A percentile compares a stretch with the other conserved stretches of the same genome.
phyloP scores from a whole-genome alignment of 2,113 vertebrate genomes.

The Lampris megalopsis region DNA sequence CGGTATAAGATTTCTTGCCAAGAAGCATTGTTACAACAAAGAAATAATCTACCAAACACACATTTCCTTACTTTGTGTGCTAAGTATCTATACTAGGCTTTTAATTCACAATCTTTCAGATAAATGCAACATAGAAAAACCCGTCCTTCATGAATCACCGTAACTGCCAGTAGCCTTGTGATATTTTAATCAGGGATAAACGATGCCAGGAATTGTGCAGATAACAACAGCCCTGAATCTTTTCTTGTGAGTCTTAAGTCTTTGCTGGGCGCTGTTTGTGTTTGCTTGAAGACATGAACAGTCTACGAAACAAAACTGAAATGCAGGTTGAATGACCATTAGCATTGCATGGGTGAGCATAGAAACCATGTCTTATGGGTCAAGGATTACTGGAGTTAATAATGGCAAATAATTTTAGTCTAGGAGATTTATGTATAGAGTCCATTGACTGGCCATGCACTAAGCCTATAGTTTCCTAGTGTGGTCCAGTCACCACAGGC shows the following conservation, averaged over 20 bases:
- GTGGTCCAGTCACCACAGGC: conserved; percentile 28
- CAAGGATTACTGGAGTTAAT: conserved; percentile 16
- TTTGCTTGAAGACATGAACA: conserved; percentile 27
- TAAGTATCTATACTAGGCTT: too few relatives aligned
- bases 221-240: conserved; percentile 16
- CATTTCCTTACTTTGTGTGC: too few relatives aligned
- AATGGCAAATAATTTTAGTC: neutral
- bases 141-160: too few relatives aligned
- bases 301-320: neutral
- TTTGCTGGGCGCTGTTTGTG: conserved; percentile 1
- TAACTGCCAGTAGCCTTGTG: too few relatives aligned
- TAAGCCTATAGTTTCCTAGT: neutral
- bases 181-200: too few relatives aligned
- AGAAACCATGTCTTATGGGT: conserved; percentile 17
- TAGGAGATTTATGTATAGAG: conserved; percentile 20
- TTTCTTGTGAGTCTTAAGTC: conserved; percentile 4
- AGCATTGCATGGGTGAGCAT: conserved; percentile 10
- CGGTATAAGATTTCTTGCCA: too few relatives aligned
- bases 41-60: too few relatives aligned
- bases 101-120: too few relatives aligned
- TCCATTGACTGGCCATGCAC: conserved; percentile 31
- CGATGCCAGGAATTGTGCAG: conserved; percentile 2
- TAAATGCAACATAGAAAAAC: too few relatives aligned
- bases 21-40: too few relatives aligned
- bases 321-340: conserved; percentile 22